Evolutionary conservation across 2,797 vertebrate genomes (phyloP), one percentile per base, ranked within the genome.

Genomic region (Ambastaia sidthimunki): DNA sequence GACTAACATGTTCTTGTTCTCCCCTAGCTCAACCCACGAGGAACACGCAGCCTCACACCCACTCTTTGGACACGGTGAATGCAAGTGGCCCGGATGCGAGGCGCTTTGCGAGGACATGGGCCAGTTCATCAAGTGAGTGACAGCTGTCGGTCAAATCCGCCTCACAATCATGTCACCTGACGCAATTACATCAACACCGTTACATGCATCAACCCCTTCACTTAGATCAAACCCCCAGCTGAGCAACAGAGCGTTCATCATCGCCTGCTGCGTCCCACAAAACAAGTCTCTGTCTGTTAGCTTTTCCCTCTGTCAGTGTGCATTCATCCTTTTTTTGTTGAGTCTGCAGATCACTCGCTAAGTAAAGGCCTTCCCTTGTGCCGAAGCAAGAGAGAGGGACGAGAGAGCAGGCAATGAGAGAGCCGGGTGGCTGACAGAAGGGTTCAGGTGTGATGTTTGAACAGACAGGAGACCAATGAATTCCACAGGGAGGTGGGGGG

Each of bases 61-160:
- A 21, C 95, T 99, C 55, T 99, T 97, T 0, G 98, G 98, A 89
- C 98, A 99, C 7, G 98, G 98, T 82, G 98, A 99, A 91, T 99
- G 98, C 89, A 98, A 98, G 88, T 99, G 98, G 98, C 98, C 98
- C 0, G 98, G 98, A 89, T 99, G 98, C 85, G 98, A 99, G 94
- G 97, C 97, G 82, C 95, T 99, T 88, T 99, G 98, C 85, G 98
- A 99, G 86, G 98, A 99, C 92, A 93, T 98, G 94, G 96, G 97
- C 85, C 97, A 98, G 92, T 99, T 99, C 90, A 96, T 99, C 91
- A 99, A 99, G 98, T 99, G 89, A 93, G 97, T 95, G 5, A 59
- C 21, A 55, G n/a, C 54, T 54, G 57, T 77, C 52, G 0, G 0
- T 67, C 44, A 25, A 86, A 62, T 54, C 19, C 54, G 18, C 74